A percentile compares a stretch with the other conserved stretches of the same genome.
These are phyloP conservation scores for Glossophaga mutica DNA, from an alignment of 2,797 vertebrate genomes.

Conservation along the genomic window DNA sequence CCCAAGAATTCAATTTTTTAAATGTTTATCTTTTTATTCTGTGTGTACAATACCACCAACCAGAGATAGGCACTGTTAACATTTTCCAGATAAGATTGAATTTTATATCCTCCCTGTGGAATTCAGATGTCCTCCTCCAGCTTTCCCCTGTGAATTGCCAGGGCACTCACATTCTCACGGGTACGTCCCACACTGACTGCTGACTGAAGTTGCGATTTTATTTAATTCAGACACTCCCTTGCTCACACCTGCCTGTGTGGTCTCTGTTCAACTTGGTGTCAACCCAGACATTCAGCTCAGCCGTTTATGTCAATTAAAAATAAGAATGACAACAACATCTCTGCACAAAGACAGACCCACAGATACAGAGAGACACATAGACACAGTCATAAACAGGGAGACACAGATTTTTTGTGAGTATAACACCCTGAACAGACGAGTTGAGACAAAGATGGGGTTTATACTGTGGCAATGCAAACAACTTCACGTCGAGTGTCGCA, in stretches of 20 bases:
- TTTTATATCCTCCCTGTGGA: conserved; percentile 16
- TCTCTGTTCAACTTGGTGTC: neutral
- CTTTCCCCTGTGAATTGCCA: conserved; percentile 39
- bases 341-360: neutral
- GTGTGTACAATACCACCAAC: neutral
- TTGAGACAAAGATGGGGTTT: neutral
- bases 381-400: neutral
- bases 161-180: neutral
- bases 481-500: neutral
- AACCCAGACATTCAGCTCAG: neutral
- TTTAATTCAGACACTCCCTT: neutral
- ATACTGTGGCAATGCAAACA: neutral
- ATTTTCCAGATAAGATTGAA: conserved; percentile 63
- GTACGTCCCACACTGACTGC: neutral
- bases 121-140: neutral
- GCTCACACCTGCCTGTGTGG: neutral
- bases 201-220: neutral
- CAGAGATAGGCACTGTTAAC: conserved; percentile 49
- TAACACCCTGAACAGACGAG: neutral
- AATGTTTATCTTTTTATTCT: conserved; percentile 51
- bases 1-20: neutral
- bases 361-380: neutral
- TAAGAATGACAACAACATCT: neutral
- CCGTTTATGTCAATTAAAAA: neutral
- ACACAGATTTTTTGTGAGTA: neutral